These are phyloP conservation scores for Symphodus melops DNA, from an alignment of 2,113 vertebrate genomes.

Conservation along the genomic window DNA sequence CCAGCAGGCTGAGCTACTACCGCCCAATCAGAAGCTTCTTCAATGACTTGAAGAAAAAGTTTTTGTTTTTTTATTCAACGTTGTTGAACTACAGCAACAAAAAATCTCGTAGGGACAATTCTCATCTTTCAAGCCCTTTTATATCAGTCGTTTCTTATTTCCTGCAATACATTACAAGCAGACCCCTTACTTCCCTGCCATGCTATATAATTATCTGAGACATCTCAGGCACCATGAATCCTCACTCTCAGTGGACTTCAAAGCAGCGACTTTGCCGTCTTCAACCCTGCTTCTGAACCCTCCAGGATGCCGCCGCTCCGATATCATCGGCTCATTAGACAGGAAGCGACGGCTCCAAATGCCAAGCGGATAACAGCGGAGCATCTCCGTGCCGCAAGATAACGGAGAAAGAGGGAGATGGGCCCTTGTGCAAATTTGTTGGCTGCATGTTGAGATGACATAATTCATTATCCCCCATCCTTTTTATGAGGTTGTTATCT, in stretches of 20 bases:
- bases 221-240: conserved; percentile 11
- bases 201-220: conserved; percentile 5
- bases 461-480: conserved; percentile 68
- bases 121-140: conserved; percentile 6
- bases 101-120: neutral
- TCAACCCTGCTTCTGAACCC: conserved; percentile 41
- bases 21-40: too few relatives aligned
- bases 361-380: conserved; percentile 57
- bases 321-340: conserved; percentile 64
- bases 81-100: neutral
- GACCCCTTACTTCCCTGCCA: conserved; percentile 6
- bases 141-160: conserved; percentile 4
- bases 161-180: neutral
- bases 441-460: conserved; percentile 61
- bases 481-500: conserved; percentile 70
- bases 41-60: too few relatives aligned
- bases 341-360: conserved; percentile 47
- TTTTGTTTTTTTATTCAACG: too few relatives aligned
- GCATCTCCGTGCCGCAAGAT: conserved; percentile 39
- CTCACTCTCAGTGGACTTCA: conserved; percentile 23
- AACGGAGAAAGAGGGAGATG: conserved; percentile 58
- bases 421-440: conserved; percentile 58
- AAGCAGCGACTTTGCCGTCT: conserved; percentile 6
- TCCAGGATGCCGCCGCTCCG: conserved; percentile 31
- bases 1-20: too few relatives aligned